These are phyloP conservation scores for Strix aluco DNA, from an alignment of 2,113 vertebrate species.

Conservation along the genomic window DNA sequence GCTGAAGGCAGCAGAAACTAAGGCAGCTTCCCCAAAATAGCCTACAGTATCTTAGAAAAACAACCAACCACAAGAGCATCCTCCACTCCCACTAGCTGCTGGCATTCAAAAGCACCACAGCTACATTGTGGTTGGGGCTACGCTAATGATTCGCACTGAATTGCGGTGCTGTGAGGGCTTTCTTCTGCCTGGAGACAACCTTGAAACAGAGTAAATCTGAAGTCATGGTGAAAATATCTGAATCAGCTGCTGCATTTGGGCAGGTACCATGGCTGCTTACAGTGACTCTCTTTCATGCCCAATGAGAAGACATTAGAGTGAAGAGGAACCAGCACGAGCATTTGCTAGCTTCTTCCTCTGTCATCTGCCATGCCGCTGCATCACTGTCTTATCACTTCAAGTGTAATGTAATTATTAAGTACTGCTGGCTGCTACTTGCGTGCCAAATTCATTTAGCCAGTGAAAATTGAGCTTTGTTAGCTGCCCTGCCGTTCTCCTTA, in stretches of 20 bases:
- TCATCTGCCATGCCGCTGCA: not conserved
- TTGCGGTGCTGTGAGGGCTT: fast-evolving
- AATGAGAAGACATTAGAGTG: not conserved
- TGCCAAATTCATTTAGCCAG: constrained; percentile 1
- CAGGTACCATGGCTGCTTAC: not conserved
- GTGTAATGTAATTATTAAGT: not conserved
- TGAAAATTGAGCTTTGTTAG: not conserved
- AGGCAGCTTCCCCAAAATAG: not conserved
- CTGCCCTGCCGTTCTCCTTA: not conserved
- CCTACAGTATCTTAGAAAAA: not conserved
- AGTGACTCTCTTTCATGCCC: not conserved
- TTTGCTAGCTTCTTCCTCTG: not conserved
- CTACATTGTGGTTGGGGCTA: not conserved
- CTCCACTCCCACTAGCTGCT: not conserved
- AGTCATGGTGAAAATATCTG: not conserved
- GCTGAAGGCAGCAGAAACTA: not conserved
- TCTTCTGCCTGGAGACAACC: not conserved
- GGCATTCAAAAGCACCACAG: fast-evolving
- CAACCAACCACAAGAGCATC: not conserved
- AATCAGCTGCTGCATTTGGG: not conserved
- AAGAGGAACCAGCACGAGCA: not conserved
- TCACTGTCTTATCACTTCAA: not conserved
- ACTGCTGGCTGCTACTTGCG: not conserved
- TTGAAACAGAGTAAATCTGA: not conserved
- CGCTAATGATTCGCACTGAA: fast-evolving